Evolutionary conservation across 2,888 invertebrate genomes (phyloP).

Genomic region (Amorpha juglandis): DNA sequence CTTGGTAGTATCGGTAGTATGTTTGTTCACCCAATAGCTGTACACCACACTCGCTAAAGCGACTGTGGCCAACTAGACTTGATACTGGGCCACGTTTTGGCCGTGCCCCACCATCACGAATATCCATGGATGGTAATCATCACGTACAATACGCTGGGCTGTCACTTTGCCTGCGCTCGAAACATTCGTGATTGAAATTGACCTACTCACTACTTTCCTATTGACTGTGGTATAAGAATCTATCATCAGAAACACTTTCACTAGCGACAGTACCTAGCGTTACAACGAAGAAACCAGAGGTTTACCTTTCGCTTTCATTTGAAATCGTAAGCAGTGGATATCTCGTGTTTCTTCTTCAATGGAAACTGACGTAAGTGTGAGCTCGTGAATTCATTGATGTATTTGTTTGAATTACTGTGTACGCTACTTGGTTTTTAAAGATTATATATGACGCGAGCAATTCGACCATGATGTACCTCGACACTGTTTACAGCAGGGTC

Average conservation of each 20-base stretch:
- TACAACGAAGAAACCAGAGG: not conserved
- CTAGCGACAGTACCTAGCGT: not conserved
- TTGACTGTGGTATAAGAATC: not conserved
- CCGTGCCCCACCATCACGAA: too few relatives aligned
- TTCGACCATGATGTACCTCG: too few relatives aligned
- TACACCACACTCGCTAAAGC: too few relatives aligned
- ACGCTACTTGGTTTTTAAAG: not conserved
- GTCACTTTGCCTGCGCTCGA: too few relatives aligned
- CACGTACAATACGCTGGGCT: too few relatives aligned
- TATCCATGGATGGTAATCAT: too few relatives aligned
- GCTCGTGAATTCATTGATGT: not conserved
- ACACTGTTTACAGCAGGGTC: too few relatives aligned
- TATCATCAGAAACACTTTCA: not conserved
- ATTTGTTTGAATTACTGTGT: not conserved
- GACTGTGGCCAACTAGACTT: too few relatives aligned
- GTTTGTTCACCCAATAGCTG: too few relatives aligned
- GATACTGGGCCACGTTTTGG: too few relatives aligned
- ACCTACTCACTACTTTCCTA: not conserved
- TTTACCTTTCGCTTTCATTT: not conserved
- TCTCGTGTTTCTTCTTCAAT: conserved; percentile 1
- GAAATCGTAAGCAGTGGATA: not conserved
- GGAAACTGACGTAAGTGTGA: not conserved
- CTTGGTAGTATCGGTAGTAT: too few relatives aligned
- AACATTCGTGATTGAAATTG: too few relatives aligned
- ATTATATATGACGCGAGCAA: not conserved